Evolutionary conservation across 2,113 vertebrate species (phyloP), one percentile per base, ranked within the genome.

Genomic region (Anolis carolinensis): DNA sequence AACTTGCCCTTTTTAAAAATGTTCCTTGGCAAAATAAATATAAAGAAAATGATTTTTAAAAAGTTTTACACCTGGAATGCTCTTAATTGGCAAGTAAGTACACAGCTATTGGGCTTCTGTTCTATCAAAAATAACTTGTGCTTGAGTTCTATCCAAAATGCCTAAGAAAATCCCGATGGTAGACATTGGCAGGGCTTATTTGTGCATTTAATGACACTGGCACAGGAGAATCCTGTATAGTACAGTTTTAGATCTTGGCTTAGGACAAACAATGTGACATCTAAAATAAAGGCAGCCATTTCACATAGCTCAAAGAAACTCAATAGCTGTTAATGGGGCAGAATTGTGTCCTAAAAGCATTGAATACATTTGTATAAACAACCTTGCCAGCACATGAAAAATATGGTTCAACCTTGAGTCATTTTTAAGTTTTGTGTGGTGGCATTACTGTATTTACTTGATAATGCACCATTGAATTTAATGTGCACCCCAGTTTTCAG

Each of bases 231-330:
- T 67, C 85, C 74, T 88, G 83, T 62, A 87, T 27, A 81, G 62
- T 16, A 50, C 73, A 4, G 81, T 90, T 95, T 93, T 90, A 93
- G 91, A 91, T 67, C 10, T n/a, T 80, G 77, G 85, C 85, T 89
- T 36, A 83, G 72, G 0, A 0, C 5, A 0, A 91, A 84, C 77
- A 85, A 88, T 44, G 11, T 80, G 88, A 91, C 89, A 88, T 89
- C 14, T 4, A 73, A 59, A 44, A 75, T 27, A 89, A 88, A 7
- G 86, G 92, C 91, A 81, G 88, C 83, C 89, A 80, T 90, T 90
- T 93, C 88, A 88, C 91, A 92, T 63, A 27, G 55, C 72, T 75
- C 25, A 48, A 48, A 81, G 4, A 71, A 34, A 39, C 10, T 27
- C 36, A 32, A 32, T 71, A 79, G 55, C 68, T 88, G 80, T 59